Percentiles rank a stretch among this genome's conserved stretches.
Conservation (phyloP, 2,888 invertebrate genomes). For the Geophilus truncorum region DNA sequence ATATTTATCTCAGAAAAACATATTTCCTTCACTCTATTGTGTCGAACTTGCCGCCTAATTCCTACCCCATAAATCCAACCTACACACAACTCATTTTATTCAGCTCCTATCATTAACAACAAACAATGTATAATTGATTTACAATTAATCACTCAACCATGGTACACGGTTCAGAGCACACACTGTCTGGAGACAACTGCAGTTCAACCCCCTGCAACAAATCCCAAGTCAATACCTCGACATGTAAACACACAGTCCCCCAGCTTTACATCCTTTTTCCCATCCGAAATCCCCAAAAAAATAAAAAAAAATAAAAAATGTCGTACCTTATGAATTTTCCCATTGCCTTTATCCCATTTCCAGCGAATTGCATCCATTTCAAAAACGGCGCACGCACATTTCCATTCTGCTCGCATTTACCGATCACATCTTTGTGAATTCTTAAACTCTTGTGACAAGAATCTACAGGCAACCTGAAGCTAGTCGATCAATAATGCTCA, state of each 20-base stretch:
- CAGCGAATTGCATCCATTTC: not conserved
- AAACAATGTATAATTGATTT: not conserved
- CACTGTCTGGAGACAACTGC: not conserved
- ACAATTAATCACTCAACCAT: not conserved
- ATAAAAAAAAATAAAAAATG: not conserved
- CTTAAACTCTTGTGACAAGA: conserved; percentile 12
- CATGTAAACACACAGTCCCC: not conserved
- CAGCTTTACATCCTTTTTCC: not conserved
- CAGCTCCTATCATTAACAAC: no score
- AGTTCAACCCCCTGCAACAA: not conserved
- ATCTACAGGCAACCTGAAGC: conserved; percentile 24
- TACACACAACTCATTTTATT: not conserved
- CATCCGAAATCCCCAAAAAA: not conserved
- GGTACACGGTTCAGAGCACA: not conserved
- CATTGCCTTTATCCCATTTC: conserved; percentile 27
- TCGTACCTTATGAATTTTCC: not conserved
- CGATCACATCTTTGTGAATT: conserved; percentile 27
- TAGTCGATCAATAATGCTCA: not conserved
- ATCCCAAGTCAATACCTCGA: not conserved
- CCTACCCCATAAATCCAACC: not conserved
- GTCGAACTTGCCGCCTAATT: not conserved
- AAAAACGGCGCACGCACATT: not conserved
- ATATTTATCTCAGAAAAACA: not conserved
- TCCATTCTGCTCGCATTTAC: not conserved
- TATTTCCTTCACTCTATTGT: not conserved